A percentile compares a stretch with the other conserved stretches of the same genome.
Conservation (phyloP, 2,113 vertebrate species). For the Tautogolabrus adspersus region DNA sequence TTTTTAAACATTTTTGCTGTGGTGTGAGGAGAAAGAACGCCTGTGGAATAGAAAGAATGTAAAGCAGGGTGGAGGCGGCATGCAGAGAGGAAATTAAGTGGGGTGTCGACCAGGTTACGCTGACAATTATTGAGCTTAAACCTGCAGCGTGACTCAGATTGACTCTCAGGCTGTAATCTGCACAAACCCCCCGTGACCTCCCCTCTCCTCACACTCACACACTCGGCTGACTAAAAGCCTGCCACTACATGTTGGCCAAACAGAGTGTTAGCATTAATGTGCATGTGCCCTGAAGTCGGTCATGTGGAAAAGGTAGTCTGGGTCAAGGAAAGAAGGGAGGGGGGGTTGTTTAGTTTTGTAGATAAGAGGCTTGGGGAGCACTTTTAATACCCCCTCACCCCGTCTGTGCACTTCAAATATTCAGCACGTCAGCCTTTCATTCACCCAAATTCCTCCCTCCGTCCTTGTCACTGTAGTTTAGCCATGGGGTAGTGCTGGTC, state of each 20-base stretch:
- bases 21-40: conserved; percentile 6
- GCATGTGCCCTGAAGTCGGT: conserved; percentile 38
- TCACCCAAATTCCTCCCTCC: conserved; percentile 49
- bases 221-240: conserved; percentile 47
- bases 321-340: conserved; percentile 48
- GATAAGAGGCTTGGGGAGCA: conserved; percentile 72
- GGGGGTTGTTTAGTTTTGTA: conserved; percentile 12
- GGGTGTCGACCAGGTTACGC: neutral
- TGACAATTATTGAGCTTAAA: conserved; percentile 26
- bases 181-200: conserved; percentile 19
- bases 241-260: conserved; percentile 48
- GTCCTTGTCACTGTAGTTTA: conserved; percentile 42
- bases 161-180: conserved; percentile 39
- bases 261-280: conserved; percentile 43
- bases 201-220: conserved; percentile 7
- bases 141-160: conserved; percentile 40
- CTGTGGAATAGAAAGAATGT: no score
- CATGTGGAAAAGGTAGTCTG: conserved; percentile 71
- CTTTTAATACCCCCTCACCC: conserved; percentile 33
- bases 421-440: conserved; percentile 48
- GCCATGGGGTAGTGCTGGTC: conserved; percentile 31
- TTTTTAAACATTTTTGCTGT: conserved; percentile 25
- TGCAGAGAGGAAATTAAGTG: conserved; percentile 8
- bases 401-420: conserved; percentile 57
- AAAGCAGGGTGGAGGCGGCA: conserved; percentile 19